A percentile compares a stretch with the other conserved stretches of the same genome.
phyloP scores from a whole-genome alignment of 2,888 invertebrate genomes.

The Therioaphis trifolii region DNA sequence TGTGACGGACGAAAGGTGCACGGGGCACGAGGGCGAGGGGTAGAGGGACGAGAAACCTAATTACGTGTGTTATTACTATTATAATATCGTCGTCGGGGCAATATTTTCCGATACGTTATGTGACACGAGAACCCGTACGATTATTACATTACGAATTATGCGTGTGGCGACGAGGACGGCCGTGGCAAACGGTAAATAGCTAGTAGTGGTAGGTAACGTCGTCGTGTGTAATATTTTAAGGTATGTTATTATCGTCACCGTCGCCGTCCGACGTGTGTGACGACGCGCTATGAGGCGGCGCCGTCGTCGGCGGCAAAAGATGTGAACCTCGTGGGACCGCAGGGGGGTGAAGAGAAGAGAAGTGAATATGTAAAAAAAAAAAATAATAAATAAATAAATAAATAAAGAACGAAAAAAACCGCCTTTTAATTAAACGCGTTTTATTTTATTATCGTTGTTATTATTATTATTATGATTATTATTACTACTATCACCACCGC shows the following conservation, averaged over 20 bases:
- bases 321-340: background rate
- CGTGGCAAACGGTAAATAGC: no score
- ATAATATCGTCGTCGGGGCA: background rate
- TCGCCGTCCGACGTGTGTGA: background rate
- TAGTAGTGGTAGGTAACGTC: no score
- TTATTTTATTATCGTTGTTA: conserved; percentile 37
- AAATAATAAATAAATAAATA: background rate
- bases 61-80: conserved; percentile 27
- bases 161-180: no score
- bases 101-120: conserved; percentile 54
- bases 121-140: conserved; percentile 29
- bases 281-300: background rate
- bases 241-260: background rate
- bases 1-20: background rate
- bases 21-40: background rate
- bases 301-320: conserved; percentile 37
- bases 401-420: conserved; percentile 31
- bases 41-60: conserved; percentile 20
- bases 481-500: no score
- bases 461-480: background rate
- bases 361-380: background rate
- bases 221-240: background rate
- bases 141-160: conserved; percentile 22
- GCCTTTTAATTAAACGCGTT: conserved; percentile 56
- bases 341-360: background rate